A percentile compares a stretch with the other conserved stretches of the same genome.
phyloP scores from a whole-genome alignment of 2,797 vertebrate species.

The Aeoliscus strigatus region DNA sequence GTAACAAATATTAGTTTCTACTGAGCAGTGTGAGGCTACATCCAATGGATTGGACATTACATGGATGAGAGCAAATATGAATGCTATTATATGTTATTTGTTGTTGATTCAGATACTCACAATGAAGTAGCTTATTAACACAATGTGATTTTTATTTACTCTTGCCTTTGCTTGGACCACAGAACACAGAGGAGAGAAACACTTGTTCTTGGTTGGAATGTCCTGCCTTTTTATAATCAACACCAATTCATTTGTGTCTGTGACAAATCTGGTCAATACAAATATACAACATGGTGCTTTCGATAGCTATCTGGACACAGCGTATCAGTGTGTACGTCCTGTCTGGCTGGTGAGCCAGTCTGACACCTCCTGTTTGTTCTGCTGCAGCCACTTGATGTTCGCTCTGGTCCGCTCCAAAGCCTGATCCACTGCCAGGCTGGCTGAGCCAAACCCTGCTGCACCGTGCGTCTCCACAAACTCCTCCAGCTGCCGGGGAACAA shows the following conservation, averaged over 20 bases:
- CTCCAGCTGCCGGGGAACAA: slow-evolving; percentile 69
- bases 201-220: background rate
- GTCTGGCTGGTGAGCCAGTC: slow-evolving; percentile 72
- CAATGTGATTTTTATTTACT: slow-evolving; percentile 7
- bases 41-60: too few species aligned
- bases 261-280: slow-evolving; percentile 52
- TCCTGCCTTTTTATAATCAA: slow-evolving; percentile 28
- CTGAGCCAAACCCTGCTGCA: slow-evolving; percentile 79
- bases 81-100: too few species aligned
- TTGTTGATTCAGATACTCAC: background rate
- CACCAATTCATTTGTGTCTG: slow-evolving; percentile 50
- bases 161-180: slow-evolving; percentile 10
- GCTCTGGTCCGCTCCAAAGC: slow-evolving; percentile 79
- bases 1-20: too few species aligned
- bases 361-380: slow-evolving; percentile 66
- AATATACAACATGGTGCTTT: slow-evolving; percentile 9
- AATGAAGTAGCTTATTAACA: slow-evolving; percentile 10
- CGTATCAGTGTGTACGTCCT: too few species aligned
- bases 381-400: slow-evolving; percentile 84
- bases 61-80: too few species aligned
- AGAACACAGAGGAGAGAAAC: slow-evolving; percentile 20
- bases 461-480: slow-evolving; percentile 75
- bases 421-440: slow-evolving; percentile 80
- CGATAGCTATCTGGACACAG: too few species aligned
- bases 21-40: too few species aligned